Evolutionary conservation across 2,113 vertebrate genomes (phyloP), one percentile per base, ranked within the genome.

Genomic region (Ochotona princeps): DNA sequence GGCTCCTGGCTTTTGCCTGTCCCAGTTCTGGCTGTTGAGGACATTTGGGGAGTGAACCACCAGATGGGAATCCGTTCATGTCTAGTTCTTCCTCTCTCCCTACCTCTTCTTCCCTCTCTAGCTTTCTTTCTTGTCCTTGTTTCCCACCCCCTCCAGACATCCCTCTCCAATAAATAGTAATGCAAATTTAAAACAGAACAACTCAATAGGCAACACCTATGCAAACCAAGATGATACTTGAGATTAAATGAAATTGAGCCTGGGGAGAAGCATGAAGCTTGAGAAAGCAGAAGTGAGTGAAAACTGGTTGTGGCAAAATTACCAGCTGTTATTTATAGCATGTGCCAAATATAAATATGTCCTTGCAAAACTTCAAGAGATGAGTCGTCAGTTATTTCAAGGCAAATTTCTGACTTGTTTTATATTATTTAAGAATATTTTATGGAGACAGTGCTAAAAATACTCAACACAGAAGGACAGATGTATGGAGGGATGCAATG

Each of bases 321-420:
- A 89, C 81, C 91, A 89, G 89, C 89, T 96, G 91, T 96, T 96
- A 97, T 97, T 96, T 96, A 96, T 97, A 95, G 91, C 67, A 82
- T 95, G 61, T 96, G 93, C 95, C 96, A 96, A 96, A 90, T 96
- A 96, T 94, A 97, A 96, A 96, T 93, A 95, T 96, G 94, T 96
- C 96, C 91, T 96, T 96, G 96, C 79, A 94, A 93, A 96, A 93
- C 80, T 94, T 95, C 95, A 96, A 94, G 91, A 94, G 93, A 95
- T 96, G 93, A 95, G 94, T 96, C 60, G 81, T 96, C 93, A 95
- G 94, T 96, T 96, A 96, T 96, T 95, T 95, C 91, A 85, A 96
- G 96, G 95, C 73, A 96, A 95, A 96, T 94, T 92, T 94, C 87
- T 94, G 76, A 93, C 85, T 95, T 95, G 84, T 73, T 91, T 95